phyloP scores from a whole-genome alignment of 2,113 vertebrate species.

The Elgaria multicarinata region DNA sequence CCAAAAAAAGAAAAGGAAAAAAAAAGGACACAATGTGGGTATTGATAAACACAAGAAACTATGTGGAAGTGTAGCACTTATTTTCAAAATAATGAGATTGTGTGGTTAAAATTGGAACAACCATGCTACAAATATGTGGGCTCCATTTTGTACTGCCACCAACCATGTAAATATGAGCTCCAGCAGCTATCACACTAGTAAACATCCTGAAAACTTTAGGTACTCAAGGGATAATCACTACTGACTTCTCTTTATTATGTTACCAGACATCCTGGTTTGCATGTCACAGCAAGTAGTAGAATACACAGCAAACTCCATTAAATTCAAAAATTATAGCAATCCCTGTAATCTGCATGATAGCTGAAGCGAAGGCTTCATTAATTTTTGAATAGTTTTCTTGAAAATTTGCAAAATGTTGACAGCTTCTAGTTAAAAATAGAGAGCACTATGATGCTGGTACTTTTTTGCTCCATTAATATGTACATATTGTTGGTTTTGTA shows the following conservation, averaged over 20 bases:
- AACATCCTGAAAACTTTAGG: neutral
- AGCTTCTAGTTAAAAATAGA: neutral
- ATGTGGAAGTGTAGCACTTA: neutral
- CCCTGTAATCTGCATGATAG: neutral
- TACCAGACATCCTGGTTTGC: neutral
- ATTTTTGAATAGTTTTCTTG: neutral
- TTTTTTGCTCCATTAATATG: neutral
- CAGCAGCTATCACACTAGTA: neutral
- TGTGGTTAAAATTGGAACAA: neutral
- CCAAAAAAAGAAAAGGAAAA: too few relatives aligned
- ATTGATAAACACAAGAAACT: neutral
- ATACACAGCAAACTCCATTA: neutral
- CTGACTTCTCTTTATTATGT: neutral
- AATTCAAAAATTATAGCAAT: fast-evolving
- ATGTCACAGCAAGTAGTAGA: neutral
- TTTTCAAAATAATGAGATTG: neutral
- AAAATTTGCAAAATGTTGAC: neutral
- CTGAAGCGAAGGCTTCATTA: neutral
- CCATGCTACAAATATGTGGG: neutral
- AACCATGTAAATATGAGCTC: neutral
- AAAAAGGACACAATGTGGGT: neutral
- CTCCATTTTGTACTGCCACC: neutral
- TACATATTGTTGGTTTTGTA: neutral
- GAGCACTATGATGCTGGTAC: conserved; percentile 14
- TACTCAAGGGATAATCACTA: neutral